Percentiles rank a stretch among this genome's conserved stretches.
These are phyloP conservation scores for Phataginus tetradactyla DNA, from an alignment of 2,797 vertebrate species.

Conservation along the genomic window DNA sequence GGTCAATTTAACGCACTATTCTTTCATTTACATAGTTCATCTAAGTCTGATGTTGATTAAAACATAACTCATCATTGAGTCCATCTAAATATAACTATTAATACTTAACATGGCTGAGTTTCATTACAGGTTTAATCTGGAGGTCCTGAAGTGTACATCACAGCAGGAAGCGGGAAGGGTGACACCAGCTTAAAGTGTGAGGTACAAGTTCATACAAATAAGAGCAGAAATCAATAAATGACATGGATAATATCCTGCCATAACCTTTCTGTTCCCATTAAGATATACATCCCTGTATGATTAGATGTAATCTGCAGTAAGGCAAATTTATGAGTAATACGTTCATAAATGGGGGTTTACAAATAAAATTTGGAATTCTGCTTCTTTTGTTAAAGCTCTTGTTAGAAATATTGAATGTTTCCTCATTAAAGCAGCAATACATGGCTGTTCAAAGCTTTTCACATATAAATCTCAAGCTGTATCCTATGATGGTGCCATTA, in stretches of 20 bases:
- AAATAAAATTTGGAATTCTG: not conserved
- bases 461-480: not conserved
- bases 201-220: not conserved
- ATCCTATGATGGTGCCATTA: not conserved
- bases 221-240: constrained; percentile 26
- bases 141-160: not conserved
- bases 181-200: not conserved
- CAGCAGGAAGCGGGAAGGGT: not conserved
- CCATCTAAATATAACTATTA: not conserved
- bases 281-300: not conserved
- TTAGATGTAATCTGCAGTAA: not conserved
- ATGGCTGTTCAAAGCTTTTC: not conserved
- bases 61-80: not conserved
- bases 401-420: not conserved
- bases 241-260: not conserved
- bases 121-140: not conserved
- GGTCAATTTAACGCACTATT: not conserved
- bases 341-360: not conserved
- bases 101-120: not conserved
- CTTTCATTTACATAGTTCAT: not conserved
- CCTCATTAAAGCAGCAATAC: not conserved
- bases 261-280: not conserved
- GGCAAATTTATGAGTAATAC: not conserved
- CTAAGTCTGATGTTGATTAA: constrained; percentile 25
- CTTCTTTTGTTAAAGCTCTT: not conserved